phyloP scores from a whole-genome alignment of 2,888 invertebrate genomes.

The Nymphalis c-album region DNA sequence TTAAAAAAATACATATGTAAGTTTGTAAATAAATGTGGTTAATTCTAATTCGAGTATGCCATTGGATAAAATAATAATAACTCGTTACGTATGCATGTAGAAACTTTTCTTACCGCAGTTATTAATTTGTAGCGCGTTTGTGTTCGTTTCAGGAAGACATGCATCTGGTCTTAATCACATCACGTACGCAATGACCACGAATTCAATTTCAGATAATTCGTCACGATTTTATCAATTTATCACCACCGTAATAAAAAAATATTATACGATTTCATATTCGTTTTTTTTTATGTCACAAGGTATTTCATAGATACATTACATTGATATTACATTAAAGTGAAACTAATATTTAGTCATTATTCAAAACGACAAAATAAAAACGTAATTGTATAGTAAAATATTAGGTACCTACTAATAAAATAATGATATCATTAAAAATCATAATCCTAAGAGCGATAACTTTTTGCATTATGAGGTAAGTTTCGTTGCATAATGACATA shows the following conservation, averaged over 20 bases:
- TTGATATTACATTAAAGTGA: background rate
- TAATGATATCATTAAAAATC: background rate
- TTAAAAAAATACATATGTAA: background rate
- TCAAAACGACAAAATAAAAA: background rate
- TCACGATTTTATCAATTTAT: constrained; percentile 43
- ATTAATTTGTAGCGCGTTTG: constrained; percentile 32
- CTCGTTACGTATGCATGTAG: constrained; percentile 8
- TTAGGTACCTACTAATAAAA: background rate
- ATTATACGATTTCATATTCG: constrained; percentile 14
- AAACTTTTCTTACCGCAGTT: constrained; percentile 25
- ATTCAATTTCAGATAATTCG: constrained; percentile 46
- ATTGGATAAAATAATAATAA: background rate
- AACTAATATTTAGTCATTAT: background rate
- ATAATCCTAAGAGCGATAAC: background rate
- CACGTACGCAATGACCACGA: constrained; percentile 42
- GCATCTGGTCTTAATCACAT: constrained; percentile 41
- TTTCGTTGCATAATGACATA: background rate
- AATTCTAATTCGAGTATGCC: background rate
- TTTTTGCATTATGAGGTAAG: background rate
- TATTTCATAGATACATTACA: background rate
- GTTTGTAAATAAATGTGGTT: background rate
- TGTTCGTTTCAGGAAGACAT: constrained; percentile 38
- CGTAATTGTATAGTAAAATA: no score
- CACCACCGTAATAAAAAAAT: constrained; percentile 33
- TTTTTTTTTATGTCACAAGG: constrained; percentile 14